These are phyloP conservation scores for Epinephelus lanceolatus DNA, from an alignment of 2,113 vertebrate genomes.

Conservation along the genomic window DNA sequence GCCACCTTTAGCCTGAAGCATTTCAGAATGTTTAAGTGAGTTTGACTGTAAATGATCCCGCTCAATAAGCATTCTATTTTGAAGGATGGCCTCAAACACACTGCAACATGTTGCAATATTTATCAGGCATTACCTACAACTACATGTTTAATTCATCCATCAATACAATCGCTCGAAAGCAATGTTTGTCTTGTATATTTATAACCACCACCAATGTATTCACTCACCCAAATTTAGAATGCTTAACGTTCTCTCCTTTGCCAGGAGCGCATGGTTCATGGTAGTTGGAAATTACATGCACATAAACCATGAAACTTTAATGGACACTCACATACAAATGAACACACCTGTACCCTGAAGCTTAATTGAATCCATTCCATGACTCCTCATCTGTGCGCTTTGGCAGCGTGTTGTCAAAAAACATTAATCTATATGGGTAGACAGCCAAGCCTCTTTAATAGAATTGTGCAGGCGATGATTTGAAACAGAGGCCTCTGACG, in stretches of 20 bases:
- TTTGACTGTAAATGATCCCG: slow-evolving; percentile 9
- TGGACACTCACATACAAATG: not conserved
- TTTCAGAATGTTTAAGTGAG: slow-evolving; percentile 11
- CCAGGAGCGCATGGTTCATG: not conserved
- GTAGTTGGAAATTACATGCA: slow-evolving; percentile 14
- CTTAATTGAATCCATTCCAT: not conserved
- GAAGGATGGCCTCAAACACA: not conserved
- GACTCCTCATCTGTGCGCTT: not conserved
- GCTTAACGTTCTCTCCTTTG: not conserved
- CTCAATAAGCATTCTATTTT: slow-evolving; percentile 19
- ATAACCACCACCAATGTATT: not conserved
- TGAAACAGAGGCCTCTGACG: not conserved
- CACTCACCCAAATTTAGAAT: not conserved
- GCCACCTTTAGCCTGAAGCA: not conserved
- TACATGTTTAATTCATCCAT: slow-evolving; percentile 37
- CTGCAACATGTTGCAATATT: slow-evolving; percentile 17
- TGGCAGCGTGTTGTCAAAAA: not conserved
- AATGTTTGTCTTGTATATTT: not conserved
- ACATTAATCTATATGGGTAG: not conserved
- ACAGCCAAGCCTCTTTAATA: not conserved
- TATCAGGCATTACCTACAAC: not conserved
- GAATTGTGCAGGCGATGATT: not conserved
- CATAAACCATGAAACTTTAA: slow-evolving; percentile 16
- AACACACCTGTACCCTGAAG: slow-evolving; percentile 6
- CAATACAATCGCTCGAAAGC: not conserved